Base-by-base conservation (phyloP, 2,797 vertebrate genomes). In the Helostoma temminkii region DNA sequence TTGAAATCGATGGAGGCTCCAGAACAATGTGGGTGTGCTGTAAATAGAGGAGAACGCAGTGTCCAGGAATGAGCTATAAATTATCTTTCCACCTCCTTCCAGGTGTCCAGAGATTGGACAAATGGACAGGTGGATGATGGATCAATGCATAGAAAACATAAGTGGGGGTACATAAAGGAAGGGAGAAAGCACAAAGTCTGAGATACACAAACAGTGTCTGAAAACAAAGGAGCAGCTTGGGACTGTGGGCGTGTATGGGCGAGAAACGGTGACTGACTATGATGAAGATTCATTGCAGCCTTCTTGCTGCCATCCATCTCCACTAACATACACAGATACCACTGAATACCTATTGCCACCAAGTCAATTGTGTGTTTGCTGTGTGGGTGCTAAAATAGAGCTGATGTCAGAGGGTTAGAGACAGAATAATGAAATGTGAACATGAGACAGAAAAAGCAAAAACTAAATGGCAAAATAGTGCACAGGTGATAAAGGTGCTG, bases 221-320 rank as follows among this genome's bases (percentile, higher is more conserved):
- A 72, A 71, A 80, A 83, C 65, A 66, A 78, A 71, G 47, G 56
- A 71, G 56, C 81, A 68, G 63, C 65, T 71, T 64, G 72, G 71
- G 66, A 76, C 50, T 46, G 78, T 76, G 72, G 74, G 76, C 53
- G 80, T 83, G 64, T 65, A 50, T 12, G 21, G 1, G 19, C 5
- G 30, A 81, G 59, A 68, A 47, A 66, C 63, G 25, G 59, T 21
- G 76, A 70, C 47, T 10, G 68, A 42, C 52, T 36, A 72, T 78
- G 88, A 90, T 90, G 80, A 88, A 88, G 86, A 91, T 87, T 79
- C 77, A 89, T 88, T 61, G 73, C 69, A 71, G 41, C 70, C 55
- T 67, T 70, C 71, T 67, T 9, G 41, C 73, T 9, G n/a, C 74
- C 60, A 89, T 91, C 85, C 52, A 81, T 91, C 88, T 87, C 71